Evolutionary conservation across 2,797 vertebrate genomes (phyloP), one percentile per base, ranked within the genome.

Genomic region (Sarcoramphus papa): DNA sequence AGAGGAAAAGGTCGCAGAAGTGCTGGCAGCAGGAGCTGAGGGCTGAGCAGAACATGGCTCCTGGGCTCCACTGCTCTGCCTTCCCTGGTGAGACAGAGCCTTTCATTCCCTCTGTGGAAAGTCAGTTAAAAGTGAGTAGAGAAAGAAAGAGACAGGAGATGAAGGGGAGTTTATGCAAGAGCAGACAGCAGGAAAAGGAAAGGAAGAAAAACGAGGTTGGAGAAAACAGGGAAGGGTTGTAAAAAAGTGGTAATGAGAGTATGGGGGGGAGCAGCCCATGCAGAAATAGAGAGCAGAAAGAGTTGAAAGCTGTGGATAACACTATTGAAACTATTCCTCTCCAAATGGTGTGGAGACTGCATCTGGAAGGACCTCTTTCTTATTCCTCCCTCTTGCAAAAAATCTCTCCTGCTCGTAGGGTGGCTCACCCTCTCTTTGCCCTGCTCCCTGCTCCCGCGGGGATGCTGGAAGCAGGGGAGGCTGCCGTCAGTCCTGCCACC

Each of bases 401-500:
- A 21, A 17, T 4, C 41, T 40, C n/a, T 78, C 18, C 31, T 8
- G 14, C 31, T 41, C 1, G 0, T 9, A 12, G 20, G 27, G 11
- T 0, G 33, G 59, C 54, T 75, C 35, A 14, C 4, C 6, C 22
- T 30, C 15, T 62, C 23, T 10, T 21, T 40, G 67, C 24, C 72
- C 76, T 50, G 79, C 28, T 40, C 47, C 50, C 18, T 33, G 41
- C 47, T 69, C 41, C 43, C 4, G 14, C 40, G 2, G 54, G 53
- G 85, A 48, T 48, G 62, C 53, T 86, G 67, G 65, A 50, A 78
- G 62, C 53, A 18, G 57, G 22, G 60, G 10, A 75, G 22, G 33
- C 79, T 82, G 54, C 75, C 5, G 5, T 20, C 0, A 0, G 35
- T 77, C 35, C 65, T 1, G 3, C 51, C 14, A 18, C 62, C 62